phyloP scores from a whole-genome alignment of 2,888 invertebrate genomes.

The Cetonia aurata region DNA sequence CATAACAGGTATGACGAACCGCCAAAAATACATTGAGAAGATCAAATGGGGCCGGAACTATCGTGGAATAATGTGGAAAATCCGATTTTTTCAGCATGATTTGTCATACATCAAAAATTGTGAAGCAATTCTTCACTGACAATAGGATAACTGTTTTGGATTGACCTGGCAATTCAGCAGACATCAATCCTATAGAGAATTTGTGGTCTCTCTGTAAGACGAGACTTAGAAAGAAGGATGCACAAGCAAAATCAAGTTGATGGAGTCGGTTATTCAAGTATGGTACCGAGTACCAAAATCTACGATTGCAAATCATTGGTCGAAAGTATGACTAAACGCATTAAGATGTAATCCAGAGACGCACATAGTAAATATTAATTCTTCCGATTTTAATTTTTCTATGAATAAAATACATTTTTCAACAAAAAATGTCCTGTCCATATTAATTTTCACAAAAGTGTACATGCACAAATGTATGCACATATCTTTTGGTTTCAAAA shows the following conservation, averaged over 20 bases:
- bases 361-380: neutral
- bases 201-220: neutral
- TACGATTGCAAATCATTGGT: too few relatives aligned
- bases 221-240: neutral
- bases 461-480: too few relatives aligned
- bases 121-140: neutral
- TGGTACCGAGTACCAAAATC: neutral
- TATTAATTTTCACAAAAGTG: too few relatives aligned
- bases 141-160: neutral
- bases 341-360: neutral
- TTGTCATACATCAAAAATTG: neutral
- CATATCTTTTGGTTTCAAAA: too few relatives aligned
- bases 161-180: neutral
- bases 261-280: neutral
- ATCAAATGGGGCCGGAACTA: too few relatives aligned
- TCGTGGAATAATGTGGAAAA: neutral
- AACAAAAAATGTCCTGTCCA: neutral
- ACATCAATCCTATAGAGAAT: neutral
- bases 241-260: too few relatives aligned
- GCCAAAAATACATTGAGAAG: too few relatives aligned
- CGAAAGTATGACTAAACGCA: neutral
- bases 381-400: neutral
- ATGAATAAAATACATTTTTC: slow-evolving; percentile 3
- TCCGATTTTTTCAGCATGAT: neutral
- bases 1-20: too few relatives aligned